Evolutionary conservation across 2,797 vertebrate species (phyloP).

Genomic region (Australoheros facetus): DNA sequence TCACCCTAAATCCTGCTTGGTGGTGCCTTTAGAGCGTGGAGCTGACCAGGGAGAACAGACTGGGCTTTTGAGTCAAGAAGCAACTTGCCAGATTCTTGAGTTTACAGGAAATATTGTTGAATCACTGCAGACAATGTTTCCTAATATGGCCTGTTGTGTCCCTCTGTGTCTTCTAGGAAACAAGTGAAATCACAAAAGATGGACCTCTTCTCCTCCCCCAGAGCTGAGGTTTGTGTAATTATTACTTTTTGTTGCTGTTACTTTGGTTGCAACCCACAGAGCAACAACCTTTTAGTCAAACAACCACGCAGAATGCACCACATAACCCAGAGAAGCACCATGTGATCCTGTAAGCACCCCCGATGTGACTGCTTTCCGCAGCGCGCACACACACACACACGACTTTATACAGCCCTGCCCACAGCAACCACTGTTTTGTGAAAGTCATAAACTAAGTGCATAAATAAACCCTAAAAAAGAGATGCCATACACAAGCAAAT

Average conservation of each 20-base stretch:
- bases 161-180: constrained; percentile 69
- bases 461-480: neutral
- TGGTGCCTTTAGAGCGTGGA: neutral
- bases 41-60: neutral
- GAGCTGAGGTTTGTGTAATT: constrained; percentile 78
- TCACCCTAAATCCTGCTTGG: neutral
- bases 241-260: constrained; percentile 39
- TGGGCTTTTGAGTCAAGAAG: neutral
- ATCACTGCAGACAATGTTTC: neutral
- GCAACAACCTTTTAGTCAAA: constrained; percentile 37
- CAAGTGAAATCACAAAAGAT: constrained; percentile 74
- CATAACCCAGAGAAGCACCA: constrained; percentile 29
- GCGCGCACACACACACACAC: neutral
- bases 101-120: neutral
- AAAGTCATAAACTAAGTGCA: neutral
- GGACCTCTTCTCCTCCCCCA: constrained; percentile 82
- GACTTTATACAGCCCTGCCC: neutral
- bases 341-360: constrained; percentile 30
- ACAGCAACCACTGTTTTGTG: neutral
- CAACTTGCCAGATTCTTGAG: neutral
- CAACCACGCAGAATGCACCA: constrained; percentile 25
- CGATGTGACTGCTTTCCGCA: constrained; percentile 3
- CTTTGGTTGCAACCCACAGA: constrained; percentile 65
- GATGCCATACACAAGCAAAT: neutral
- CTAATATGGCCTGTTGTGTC: neutral